phyloP scores from a whole-genome alignment of 2,888 invertebrate species.

The Temnothorax ravouxi region DNA sequence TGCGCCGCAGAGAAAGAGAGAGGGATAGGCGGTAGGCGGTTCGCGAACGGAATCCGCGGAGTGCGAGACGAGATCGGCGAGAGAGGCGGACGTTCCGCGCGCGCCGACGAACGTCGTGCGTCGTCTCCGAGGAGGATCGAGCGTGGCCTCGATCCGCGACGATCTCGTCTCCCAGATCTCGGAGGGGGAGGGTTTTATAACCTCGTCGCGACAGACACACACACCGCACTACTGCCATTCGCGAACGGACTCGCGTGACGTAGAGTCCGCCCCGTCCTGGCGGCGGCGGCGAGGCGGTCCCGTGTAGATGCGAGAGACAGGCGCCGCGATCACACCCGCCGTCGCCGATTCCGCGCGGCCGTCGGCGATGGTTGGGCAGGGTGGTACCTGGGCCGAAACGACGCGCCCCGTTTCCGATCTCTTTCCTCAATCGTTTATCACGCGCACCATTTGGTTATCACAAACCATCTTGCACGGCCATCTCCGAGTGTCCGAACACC shows the following conservation, averaged over 20 bases:
- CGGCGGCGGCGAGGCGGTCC: constrained; percentile 71
- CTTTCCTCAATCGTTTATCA: constrained; percentile 77
- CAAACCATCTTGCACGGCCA: constrained; percentile 81
- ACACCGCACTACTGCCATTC: constrained; percentile 70
- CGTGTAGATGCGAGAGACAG: constrained; percentile 58
- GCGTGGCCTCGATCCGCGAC: not conserved
- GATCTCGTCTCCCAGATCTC: constrained; percentile 62
- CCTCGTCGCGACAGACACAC: constrained; percentile 62
- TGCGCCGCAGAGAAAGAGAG: constrained; percentile 67
- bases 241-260: constrained; percentile 68
- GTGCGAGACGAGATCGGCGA: constrained; percentile 67
- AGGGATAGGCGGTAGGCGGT: constrained; percentile 57
- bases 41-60: constrained; percentile 57
- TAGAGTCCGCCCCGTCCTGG: constrained; percentile 68
- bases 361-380: not conserved
- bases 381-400: constrained; percentile 72
- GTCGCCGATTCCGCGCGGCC: not conserved
- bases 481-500: constrained; percentile 76
- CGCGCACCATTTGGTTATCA: constrained; percentile 82
- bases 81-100: constrained; percentile 59
- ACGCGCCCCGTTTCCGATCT: constrained; percentile 60
- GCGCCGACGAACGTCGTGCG: not conserved
- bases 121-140: too few species aligned
- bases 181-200: constrained; percentile 64
- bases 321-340: not conserved